These are phyloP conservation scores for Eucriotettix oculatus DNA, from an alignment of 2,888 invertebrate species.

Conservation along the genomic window DNA sequence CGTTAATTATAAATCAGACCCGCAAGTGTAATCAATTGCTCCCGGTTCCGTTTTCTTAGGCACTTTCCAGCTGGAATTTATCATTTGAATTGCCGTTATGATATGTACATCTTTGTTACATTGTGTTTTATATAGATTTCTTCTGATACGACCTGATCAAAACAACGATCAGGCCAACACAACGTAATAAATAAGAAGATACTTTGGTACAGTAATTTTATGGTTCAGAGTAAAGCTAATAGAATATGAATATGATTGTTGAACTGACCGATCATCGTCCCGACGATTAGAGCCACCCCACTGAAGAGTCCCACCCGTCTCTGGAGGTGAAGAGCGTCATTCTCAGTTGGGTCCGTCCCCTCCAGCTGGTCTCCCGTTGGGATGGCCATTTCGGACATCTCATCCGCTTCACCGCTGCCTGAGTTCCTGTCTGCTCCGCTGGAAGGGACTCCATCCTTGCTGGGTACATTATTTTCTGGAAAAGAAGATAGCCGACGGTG, in stretches of 20 bases:
- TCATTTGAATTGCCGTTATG: too few species aligned
- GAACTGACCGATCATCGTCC: constrained; percentile 88
- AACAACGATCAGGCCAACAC: too few species aligned
- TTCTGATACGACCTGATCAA: too few species aligned
- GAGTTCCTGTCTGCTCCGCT: constrained; percentile 3
- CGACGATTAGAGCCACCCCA: constrained; percentile 97
- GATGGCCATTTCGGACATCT: constrained; percentile 14
- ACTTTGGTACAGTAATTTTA: not conserved
- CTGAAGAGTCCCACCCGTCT: constrained; percentile 98
- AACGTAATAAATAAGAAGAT: too few species aligned
- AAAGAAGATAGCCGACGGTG: not conserved
- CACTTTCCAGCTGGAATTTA: too few species aligned
- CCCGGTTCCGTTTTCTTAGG: too few species aligned
- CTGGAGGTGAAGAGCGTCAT: constrained; percentile 97
- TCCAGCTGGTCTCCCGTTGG: constrained; percentile 47
- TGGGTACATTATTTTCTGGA: not conserved
- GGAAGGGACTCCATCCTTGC: not conserved
- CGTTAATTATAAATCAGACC: too few species aligned
- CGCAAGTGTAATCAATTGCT: too few species aligned
- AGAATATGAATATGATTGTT: not conserved
- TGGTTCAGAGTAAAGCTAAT: not conserved
- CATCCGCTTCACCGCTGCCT: constrained; percentile 9
- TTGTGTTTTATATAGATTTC: too few species aligned
- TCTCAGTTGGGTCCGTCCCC: constrained; percentile 85
- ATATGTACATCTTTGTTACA: too few species aligned